Base-by-base conservation (phyloP, 2,888 invertebrate species). In the Sinopyrophorus schimmeli region DNA sequence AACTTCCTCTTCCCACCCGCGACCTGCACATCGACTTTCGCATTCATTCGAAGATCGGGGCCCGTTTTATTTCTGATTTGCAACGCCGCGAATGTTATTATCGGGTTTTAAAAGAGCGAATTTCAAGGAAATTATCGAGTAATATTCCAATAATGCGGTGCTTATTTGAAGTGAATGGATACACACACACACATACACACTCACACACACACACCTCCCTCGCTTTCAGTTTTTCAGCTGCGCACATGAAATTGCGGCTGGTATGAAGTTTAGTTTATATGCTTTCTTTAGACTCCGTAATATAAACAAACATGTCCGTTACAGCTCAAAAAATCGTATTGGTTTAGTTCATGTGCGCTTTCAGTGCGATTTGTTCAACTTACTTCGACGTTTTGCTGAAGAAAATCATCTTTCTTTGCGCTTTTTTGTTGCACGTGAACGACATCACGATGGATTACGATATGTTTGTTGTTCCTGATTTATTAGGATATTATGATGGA, bases 391-490 rank as follows among this genome's bases (percentile, higher is more conserved):
- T 16, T n/a, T 35, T 27, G 12, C 28, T 23, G 18, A 27, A 39
- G 21, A 24, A 5, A 15, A 26, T 26, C 9, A 16, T 16, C 2
- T 4, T 5, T 27, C 12, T 34, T 4, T 15, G 4, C n/a, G 17
- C 9, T 32, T 35, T 37, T 47, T 28, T n/a, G 2, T 12, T 37
- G 37, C 12, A 14, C 27, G 12, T 21, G 20, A n/a, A n/a, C n/a
- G n/a, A n/a, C n/a, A n/a, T n/a, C 44, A 56, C 53, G 67, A 82
- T 82, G 82, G 82, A 82, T 80, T 82, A 82, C 77, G 82, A 83
- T 61, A 78, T 82, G 69, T 73, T 82, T 65, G 75, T 82, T 61
- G 81, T 80, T 71, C 80, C 82, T 61, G 82, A 82, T 50, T 77
- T 82, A 48, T 76, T 81, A 61, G 80, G 79, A 62, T 82, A 82